Evolutionary conservation across 2,113 vertebrate species (phyloP).

Genomic region (Chlamydotis undulata): DNA sequence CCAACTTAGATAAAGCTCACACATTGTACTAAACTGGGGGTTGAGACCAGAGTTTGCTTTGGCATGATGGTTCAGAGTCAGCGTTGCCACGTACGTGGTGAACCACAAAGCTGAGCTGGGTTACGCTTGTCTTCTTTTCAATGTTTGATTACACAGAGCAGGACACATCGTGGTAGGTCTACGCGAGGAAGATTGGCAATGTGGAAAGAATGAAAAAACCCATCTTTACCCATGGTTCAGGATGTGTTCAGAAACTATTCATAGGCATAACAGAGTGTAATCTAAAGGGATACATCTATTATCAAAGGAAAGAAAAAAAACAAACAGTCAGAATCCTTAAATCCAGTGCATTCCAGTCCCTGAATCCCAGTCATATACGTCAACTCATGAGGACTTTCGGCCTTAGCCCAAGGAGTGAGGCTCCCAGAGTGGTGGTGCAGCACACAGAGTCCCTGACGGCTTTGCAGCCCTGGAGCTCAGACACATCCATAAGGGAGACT

Average conservation of each 20-base stretch:
- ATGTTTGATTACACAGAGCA: not conserved
- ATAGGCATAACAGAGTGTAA: not conserved
- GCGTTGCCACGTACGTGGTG: not conserved
- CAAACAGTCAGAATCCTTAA: not conserved
- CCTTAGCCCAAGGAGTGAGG: not conserved
- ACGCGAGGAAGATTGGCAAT: not conserved
- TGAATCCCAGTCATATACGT: not conserved
- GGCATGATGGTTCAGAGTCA: not conserved
- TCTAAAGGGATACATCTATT: not conserved
- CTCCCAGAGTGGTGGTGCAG: not conserved
- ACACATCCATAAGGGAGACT: not conserved
- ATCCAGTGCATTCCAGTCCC: not conserved
- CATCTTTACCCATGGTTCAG: not conserved
- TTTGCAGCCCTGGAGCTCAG: not conserved
- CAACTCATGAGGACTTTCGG: not conserved
- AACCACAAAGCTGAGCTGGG: slow-evolving; percentile 8
- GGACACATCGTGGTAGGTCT: not conserved
- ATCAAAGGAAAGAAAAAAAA: not conserved
- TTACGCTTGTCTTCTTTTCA: not conserved
- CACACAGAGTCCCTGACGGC: not conserved
- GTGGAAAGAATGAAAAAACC: not conserved
- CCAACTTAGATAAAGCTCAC: slow-evolving; percentile 10
- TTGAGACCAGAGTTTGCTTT: not conserved
- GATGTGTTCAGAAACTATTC: not conserved
- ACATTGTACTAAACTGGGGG: not conserved